Evolutionary conservation across 2,888 invertebrate genomes (phyloP).

Genomic region (Euplagia quadripunctaria): DNA sequence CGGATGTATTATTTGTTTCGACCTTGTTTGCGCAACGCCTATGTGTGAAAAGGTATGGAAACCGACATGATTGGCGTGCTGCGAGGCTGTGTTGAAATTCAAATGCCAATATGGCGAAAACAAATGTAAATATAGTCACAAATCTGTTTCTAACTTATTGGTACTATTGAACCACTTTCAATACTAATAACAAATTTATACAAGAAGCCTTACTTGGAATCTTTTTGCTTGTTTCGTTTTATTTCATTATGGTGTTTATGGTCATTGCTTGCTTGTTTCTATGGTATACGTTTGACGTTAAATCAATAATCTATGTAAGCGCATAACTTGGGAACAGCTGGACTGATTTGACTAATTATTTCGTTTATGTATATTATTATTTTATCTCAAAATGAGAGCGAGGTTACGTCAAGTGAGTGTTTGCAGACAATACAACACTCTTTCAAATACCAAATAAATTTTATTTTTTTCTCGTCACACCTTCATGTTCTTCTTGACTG

Average conservation of each 20-base stretch:
- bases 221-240: background rate
- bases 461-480: background rate
- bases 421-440: background rate
- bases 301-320: too few relatives aligned
- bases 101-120: constrained; percentile 42
- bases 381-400: background rate
- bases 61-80: constrained; percentile 33
- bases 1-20: constrained; percentile 19
- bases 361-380: too few relatives aligned
- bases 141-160: constrained; percentile 5
- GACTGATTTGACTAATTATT: too few relatives aligned
- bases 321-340: too few relatives aligned
- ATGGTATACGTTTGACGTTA: too few relatives aligned
- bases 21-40: constrained; percentile 62
- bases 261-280: too few relatives aligned
- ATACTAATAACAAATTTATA: background rate
- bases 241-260: too few relatives aligned
- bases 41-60: constrained; percentile 61
- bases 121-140: constrained; percentile 28
- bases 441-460: background rate
- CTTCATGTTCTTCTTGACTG: background rate
- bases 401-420: background rate
- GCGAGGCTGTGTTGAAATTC: constrained; percentile 39
- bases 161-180: background rate
- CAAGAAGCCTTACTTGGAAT: background rate